Conservation (phyloP, 2,888 invertebrate species). For the Campaea margaritaria region DNA sequence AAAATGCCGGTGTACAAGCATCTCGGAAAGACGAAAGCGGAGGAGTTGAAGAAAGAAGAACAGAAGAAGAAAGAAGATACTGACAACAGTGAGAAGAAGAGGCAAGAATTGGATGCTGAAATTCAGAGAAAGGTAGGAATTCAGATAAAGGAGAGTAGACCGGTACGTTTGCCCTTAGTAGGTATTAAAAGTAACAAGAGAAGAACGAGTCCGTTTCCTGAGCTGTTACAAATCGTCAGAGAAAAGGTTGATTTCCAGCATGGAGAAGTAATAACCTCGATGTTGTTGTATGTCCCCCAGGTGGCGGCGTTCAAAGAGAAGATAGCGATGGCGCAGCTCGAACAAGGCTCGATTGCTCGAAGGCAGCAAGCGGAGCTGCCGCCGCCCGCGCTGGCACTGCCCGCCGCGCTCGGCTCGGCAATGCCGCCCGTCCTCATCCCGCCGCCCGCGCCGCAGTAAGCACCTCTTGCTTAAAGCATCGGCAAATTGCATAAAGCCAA, state of each 20-base stretch:
- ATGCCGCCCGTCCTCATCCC: constrained; percentile 60
- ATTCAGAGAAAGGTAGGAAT: constrained; percentile 76
- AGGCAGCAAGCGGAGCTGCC: constrained; percentile 14
- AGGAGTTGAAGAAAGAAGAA: constrained; percentile 71
- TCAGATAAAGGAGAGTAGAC: too few relatives aligned
- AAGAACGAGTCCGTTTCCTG: too few relatives aligned
- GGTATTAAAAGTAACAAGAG: too few relatives aligned
- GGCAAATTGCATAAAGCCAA: background rate
- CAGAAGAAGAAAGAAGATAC: constrained; percentile 72
- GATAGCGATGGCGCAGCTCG: constrained; percentile 73
- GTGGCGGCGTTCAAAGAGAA: constrained; percentile 81
- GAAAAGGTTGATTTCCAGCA: too few relatives aligned
- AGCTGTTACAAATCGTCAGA: too few relatives aligned
- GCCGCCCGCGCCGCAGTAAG: constrained; percentile 2
- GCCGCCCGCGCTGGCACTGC: constrained; percentile 20
- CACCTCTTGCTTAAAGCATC: background rate
- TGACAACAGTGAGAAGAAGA: constrained; percentile 71
- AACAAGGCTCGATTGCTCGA: too few relatives aligned
- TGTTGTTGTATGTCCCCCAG: constrained; percentile 47
- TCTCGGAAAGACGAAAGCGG: constrained; percentile 74
- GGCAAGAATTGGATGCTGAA: constrained; percentile 84
- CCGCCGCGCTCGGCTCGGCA: constrained; percentile 41
- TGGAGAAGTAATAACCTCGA: too few relatives aligned
- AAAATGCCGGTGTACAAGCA: constrained; percentile 92
- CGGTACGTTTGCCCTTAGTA: too few relatives aligned